Evolutionary conservation across 2,113 vertebrate species (phyloP), one percentile per base, ranked within the genome.

Genomic region (Lophochroa leadbeateri): DNA sequence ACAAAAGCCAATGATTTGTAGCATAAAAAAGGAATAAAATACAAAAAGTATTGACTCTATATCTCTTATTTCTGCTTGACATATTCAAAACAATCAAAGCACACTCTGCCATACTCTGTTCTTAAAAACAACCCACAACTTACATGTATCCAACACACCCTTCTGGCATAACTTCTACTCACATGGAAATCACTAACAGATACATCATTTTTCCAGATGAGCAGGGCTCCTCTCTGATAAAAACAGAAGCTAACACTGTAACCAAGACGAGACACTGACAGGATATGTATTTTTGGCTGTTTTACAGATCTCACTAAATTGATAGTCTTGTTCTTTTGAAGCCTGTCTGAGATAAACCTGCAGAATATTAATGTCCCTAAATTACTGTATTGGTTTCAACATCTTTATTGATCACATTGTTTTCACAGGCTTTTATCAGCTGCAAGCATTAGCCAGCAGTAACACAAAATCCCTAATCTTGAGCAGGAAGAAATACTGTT

Each of bases 351-450:
- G 93, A 96, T 90, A 95, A 90, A 72, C 37, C 75, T 44, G 67
- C 55, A 93, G 49, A 92, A 81, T 83, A 93, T 72, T 72, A 81
- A 89, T 89, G 90, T 43, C 64, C 46, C 13, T 11, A 52, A 79
- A 12, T 43, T 79, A 43, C 57, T 88, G 64, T 21, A 21, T 50
- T 83, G 57, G 74, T 94, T 89, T 77, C 86, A 91, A 58, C 79
- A 80, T 79, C 50, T 82, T 95, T 85, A 92, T 65, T 74, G 93
- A 90, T 94, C 71, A 35, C 7, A 1, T 46, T 90, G 75, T 91
- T 92, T 96, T 86, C 41, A 33, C 47, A 86, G 74, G 61, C 18
- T 83, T 75, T 87, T 94, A 94, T 93, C 96, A 90, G 65, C 76
- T 83, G 71, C 65, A 95, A 95, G 88, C 65, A 93, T 63, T 49